phyloP scores from a whole-genome alignment of 2,797 vertebrate genomes.

The Coracias cyanogaster region DNA sequence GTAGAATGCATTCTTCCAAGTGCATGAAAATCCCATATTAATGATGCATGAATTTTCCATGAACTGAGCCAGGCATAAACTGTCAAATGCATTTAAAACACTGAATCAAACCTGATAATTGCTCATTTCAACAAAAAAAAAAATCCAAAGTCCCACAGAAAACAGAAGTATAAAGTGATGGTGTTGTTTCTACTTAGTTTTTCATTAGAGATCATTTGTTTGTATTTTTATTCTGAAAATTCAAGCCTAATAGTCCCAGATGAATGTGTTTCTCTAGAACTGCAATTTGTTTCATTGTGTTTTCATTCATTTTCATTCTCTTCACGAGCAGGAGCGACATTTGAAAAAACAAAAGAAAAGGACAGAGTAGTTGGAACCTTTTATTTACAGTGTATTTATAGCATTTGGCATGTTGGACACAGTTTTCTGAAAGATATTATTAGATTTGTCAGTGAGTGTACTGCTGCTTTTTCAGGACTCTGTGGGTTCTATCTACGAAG shows the following conservation, averaged over 20 bases:
- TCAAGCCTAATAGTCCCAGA: not conserved
- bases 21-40: slow-evolving; percentile 49
- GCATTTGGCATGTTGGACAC: not conserved
- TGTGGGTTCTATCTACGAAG: not conserved
- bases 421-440: slow-evolving; percentile 46
- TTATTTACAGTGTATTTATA: slow-evolving; percentile 38
- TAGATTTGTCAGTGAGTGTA: not conserved
- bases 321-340: slow-evolving; percentile 37
- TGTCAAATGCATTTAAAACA: slow-evolving; percentile 36
- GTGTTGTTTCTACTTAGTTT: not conserved
- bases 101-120: not conserved
- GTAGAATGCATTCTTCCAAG: slow-evolving; percentile 46
- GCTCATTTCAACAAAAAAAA: not conserved
- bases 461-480: slow-evolving; percentile 45
- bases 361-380: slow-evolving; percentile 25
- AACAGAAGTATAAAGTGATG: not conserved
- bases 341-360: slow-evolving; percentile 45
- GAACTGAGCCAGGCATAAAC: slow-evolving; percentile 26
- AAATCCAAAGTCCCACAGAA: not conserved
- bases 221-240: slow-evolving; percentile 31
- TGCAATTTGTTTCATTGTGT: slow-evolving; percentile 50
- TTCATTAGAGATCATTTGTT: slow-evolving; percentile 33
- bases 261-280: not conserved
- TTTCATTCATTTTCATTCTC: slow-evolving; percentile 51
- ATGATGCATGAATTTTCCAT: slow-evolving; percentile 46